phyloP scores from a whole-genome alignment of 2,113 vertebrate genomes.

The Varanus salvator region DNA sequence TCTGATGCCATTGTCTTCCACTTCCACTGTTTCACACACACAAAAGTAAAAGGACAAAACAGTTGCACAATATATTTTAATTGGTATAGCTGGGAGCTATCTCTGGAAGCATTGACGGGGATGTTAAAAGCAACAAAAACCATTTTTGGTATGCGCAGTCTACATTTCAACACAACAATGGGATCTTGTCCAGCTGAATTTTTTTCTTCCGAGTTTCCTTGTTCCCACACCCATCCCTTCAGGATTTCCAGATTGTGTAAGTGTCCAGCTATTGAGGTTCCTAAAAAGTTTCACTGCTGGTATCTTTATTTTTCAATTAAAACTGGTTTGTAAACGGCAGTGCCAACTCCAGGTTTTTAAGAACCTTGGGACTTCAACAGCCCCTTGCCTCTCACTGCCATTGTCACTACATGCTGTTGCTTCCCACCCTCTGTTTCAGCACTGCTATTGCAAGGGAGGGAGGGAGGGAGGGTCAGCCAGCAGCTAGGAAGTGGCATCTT shows the following conservation, averaged over 20 bases:
- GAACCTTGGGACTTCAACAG: neutral
- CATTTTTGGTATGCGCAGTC: neutral
- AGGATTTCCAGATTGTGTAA: neutral
- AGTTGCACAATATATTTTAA: neutral
- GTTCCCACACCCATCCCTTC: neutral
- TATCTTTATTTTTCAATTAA: neutral
- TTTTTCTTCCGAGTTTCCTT: neutral
- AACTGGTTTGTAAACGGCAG: neutral
- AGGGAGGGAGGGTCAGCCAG: no score
- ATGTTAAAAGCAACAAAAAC: neutral
- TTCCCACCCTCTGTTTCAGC: no score
- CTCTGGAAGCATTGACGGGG: neutral
- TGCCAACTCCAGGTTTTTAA: no score
- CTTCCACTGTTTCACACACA: neutral
- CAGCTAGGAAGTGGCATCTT: no score
- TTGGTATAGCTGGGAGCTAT: neutral
- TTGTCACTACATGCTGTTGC: no score
- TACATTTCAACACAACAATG: neutral
- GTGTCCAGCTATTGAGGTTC: neutral
- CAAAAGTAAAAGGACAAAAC: neutral
- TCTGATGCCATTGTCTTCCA: neutral
- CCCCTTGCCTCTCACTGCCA: neutral
- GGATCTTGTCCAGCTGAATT: neutral
- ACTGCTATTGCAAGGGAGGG: no score
- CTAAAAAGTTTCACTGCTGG: neutral